Evolutionary conservation across 1,140 invertebrate species (phyloP).

Genomic region (Pomacea maculata): DNA sequence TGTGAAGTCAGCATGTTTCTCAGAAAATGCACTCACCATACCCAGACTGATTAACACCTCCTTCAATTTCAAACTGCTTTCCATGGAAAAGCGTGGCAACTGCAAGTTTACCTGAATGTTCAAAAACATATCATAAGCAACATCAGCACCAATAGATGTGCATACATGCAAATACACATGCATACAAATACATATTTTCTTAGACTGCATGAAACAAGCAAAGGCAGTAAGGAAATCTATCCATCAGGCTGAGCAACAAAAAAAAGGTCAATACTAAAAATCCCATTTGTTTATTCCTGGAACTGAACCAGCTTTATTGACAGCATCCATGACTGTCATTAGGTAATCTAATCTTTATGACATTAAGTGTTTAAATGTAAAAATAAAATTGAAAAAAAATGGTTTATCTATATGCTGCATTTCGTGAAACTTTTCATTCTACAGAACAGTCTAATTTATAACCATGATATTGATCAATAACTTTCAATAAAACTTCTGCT

Average conservation of each 20-base stretch:
- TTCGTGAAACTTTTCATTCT: too few relatives aligned
- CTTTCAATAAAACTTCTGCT: too few relatives aligned
- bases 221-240: not conserved
- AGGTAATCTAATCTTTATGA: too few relatives aligned
- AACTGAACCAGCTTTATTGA: too few relatives aligned
- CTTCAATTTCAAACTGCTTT: slow-evolving; percentile 70
- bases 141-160: not conserved
- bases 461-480: too few relatives aligned
- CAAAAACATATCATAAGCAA: not conserved
- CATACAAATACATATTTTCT: not conserved
- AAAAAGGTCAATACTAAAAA: not conserved
- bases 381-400: too few relatives aligned
- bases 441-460: too few relatives aligned
- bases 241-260: not conserved
- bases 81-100: slow-evolving; percentile 73
- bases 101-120: not conserved
- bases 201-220: too few relatives aligned
- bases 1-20: slow-evolving; percentile 70
- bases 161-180: not conserved
- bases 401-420: too few relatives aligned
- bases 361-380: too few relatives aligned
- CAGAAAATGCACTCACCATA: slow-evolving; percentile 71
- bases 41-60: slow-evolving; percentile 66
- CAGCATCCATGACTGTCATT: too few relatives aligned
- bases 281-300: too few relatives aligned